Percentiles rank a stretch among this genome's conserved stretches.
These are phyloP conservation scores for Biston betularia DNA, from an alignment of 2,888 invertebrate species.

Conservation along the genomic window DNA sequence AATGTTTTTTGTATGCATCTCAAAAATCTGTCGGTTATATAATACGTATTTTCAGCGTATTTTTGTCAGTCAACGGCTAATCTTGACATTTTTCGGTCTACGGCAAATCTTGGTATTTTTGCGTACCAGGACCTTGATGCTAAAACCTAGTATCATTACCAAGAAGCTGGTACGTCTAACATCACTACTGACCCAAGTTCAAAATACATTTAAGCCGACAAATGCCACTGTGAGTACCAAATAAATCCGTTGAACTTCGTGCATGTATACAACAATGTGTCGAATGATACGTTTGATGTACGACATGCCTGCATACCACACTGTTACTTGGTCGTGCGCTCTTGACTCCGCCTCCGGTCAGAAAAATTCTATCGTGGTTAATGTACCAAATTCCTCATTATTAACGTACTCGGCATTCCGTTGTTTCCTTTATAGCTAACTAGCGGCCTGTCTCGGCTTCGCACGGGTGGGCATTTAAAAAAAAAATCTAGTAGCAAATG, in stretches of 20 bases:
- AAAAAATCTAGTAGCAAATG: no score
- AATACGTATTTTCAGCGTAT: no score
- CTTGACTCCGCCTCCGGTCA: conserved; percentile 66
- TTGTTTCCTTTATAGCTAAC: conserved; percentile 58
- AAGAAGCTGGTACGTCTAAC: no score
- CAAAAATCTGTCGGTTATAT: no score
- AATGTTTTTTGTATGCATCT: no score
- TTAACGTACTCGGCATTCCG: conserved; percentile 70
- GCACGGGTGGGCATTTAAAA: no score
- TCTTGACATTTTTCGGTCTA: no score
- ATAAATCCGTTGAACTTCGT: conserved; percentile 66
- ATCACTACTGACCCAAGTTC: conserved; percentile 39
- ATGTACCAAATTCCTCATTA: conserved; percentile 82
- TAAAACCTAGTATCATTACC: no score
- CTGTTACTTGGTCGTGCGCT: conserved; percentile 62
- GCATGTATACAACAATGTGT: conserved; percentile 63
- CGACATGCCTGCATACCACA: conserved; percentile 64
- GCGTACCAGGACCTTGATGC: no score
- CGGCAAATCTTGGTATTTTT: no score
- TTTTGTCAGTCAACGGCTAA: no score
- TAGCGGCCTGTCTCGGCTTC: no score
- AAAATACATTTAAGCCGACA: conserved; percentile 53
- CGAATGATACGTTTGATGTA: conserved; percentile 60
- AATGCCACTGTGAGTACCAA: conserved; percentile 54
- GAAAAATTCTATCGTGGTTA: conserved; percentile 84